Conservation (phyloP, 2,113 vertebrate species). For the Pavo muticus region DNA sequence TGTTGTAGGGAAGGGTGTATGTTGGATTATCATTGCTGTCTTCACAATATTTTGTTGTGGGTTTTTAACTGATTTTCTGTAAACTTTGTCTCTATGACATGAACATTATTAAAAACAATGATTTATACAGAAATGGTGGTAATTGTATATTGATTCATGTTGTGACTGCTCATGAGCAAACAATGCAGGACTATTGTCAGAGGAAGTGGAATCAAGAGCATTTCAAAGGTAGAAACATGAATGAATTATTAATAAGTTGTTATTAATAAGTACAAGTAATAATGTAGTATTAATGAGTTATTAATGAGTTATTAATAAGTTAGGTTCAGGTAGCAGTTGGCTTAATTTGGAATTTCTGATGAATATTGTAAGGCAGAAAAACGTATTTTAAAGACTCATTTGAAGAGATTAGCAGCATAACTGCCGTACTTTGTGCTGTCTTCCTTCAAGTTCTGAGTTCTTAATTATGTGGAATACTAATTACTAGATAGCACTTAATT, state of each 20-base stretch:
- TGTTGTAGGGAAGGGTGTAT: background rate
- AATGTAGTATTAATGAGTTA: no score
- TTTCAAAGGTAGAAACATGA: background rate
- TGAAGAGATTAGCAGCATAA: background rate
- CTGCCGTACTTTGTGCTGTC: background rate
- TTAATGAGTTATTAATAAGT: background rate
- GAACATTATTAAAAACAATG: background rate
- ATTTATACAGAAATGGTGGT: background rate
- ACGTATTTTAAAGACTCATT: background rate
- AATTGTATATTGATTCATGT: background rate
- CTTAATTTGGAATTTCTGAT: background rate
- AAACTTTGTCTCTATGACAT: accelerated
- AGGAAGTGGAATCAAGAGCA: background rate
- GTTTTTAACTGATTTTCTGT: background rate
- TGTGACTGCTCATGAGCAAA: background rate
- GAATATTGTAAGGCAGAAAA: background rate
- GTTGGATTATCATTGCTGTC: background rate
- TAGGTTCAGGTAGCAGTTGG: background rate
- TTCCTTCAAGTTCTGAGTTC: background rate
- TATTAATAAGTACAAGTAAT: no score
- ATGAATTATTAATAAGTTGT: background rate
- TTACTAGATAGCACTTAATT: background rate
- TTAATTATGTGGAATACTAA: background rate
- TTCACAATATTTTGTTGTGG: background rate
- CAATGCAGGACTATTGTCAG: background rate